Percentiles rank a stretch among this genome's conserved stretches.
phyloP scores from a whole-genome alignment of 2,888 invertebrate genomes.

The Philereme transversata region DNA sequence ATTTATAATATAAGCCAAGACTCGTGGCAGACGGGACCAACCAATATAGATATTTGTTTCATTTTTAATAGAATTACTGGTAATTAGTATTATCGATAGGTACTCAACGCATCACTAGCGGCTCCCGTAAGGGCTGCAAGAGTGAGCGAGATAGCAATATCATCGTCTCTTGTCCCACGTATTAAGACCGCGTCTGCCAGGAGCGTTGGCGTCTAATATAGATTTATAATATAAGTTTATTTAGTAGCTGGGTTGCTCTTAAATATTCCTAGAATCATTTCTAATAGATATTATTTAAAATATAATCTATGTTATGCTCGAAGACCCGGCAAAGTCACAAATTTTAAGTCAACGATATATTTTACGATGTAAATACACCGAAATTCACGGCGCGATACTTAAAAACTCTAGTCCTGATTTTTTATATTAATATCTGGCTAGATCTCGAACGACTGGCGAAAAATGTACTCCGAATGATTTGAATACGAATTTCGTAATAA shows the following conservation, averaged over 20 bases:
- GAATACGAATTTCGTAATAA: conserved; percentile 39
- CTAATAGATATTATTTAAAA: conserved; percentile 12
- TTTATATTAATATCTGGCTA: conserved; percentile 50
- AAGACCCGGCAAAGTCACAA: conserved; percentile 61
- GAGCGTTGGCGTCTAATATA: background rate
- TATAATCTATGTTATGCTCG: conserved; percentile 13
- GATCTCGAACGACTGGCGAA: conserved; percentile 59
- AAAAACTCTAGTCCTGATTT: conserved; percentile 76
- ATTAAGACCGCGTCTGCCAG: too few relatives aligned
- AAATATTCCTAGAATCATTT: conserved; percentile 15
- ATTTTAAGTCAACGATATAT: conserved; percentile 56
- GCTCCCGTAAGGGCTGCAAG: too few relatives aligned
- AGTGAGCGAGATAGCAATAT: too few relatives aligned
- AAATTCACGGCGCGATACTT: conserved; percentile 77
- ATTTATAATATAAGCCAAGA: background rate
- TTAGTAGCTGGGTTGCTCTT: conserved; percentile 29
- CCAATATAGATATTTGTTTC: too few relatives aligned
- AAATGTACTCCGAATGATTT: conserved; percentile 53
- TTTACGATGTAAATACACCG: conserved; percentile 57
- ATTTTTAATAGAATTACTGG: too few relatives aligned
- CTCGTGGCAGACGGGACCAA: too few relatives aligned
- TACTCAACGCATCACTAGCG: too few relatives aligned
- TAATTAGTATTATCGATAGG: too few relatives aligned
- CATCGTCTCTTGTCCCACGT: too few relatives aligned
- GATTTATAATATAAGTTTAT: conserved; percentile 16